These are phyloP conservation scores for Hemicrepidius hirtus DNA, from an alignment of 2,888 invertebrate species.

Conservation along the genomic window DNA sequence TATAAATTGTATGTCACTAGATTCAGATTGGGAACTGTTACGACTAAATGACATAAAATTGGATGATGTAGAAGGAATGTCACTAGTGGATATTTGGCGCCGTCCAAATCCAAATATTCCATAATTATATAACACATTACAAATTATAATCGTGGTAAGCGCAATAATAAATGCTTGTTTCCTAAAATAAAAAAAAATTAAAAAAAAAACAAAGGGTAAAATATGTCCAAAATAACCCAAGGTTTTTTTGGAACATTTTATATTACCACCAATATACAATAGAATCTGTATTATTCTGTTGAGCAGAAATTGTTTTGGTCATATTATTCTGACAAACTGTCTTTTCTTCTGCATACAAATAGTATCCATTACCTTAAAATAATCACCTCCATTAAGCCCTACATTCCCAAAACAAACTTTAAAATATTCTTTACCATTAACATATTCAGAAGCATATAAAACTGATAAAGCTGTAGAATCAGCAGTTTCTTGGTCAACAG, in stretches of 20 bases:
- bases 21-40: conserved; percentile 62
- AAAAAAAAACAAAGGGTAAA: background rate
- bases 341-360: conserved; percentile 77
- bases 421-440: conserved; percentile 75
- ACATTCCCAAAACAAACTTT: conserved; percentile 31
- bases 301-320: conserved; percentile 40
- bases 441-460: conserved; percentile 82
- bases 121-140: conserved; percentile 18
- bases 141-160: conserved; percentile 78
- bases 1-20: conserved; percentile 68
- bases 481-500: conserved; percentile 67
- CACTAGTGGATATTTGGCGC: background rate
- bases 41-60: background rate
- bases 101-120: conserved; percentile 10
- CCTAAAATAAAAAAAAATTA: conserved; percentile 69
- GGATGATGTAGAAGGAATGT: background rate
- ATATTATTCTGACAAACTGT: conserved; percentile 54
- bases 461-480: conserved; percentile 82
- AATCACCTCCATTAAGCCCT: background rate
- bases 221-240: too few relatives aligned
- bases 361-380: conserved; percentile 82
- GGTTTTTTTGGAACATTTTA: too few relatives aligned
- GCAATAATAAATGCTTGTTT: conserved; percentile 87
- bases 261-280: conserved; percentile 49
- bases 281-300: conserved; percentile 5